Evolutionary conservation across 2,113 vertebrate species (phyloP).

Genomic region (Pachyramphus minor): DNA sequence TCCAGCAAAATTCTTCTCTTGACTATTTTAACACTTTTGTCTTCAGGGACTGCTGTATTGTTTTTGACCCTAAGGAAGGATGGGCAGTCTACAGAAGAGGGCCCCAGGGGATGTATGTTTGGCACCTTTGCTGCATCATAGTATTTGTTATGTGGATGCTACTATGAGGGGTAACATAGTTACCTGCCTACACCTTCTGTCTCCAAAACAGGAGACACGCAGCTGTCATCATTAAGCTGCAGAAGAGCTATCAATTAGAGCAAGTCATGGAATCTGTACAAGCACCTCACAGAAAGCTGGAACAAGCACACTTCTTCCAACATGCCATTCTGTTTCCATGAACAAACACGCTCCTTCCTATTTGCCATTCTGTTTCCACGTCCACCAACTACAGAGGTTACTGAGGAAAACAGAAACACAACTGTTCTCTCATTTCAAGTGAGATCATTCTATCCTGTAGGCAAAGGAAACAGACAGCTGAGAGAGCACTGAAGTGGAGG

Average conservation of each 20-base stretch:
- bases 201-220: background rate
- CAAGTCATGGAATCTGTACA: background rate
- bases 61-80: background rate
- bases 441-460: background rate
- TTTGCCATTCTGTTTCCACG: background rate
- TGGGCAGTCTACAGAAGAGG: background rate
- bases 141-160: background rate
- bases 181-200: background rate
- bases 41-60: rapidly evolving
- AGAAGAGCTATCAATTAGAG: slow-evolving; percentile 13
- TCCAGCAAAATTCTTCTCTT: background rate
- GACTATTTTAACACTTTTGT: background rate
- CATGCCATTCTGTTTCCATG: background rate
- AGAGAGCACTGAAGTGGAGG: slow-evolving; percentile 7
- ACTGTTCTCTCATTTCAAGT: background rate
- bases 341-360: background rate
- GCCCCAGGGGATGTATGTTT: background rate
- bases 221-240: background rate
- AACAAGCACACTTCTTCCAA: background rate
- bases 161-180: background rate
- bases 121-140: background rate
- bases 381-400: background rate
- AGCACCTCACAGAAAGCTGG: background rate
- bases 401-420: background rate
- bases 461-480: slow-evolving; percentile 17